These are phyloP conservation scores for Poicephalus gulielmi DNA, from an alignment of 2,113 vertebrate species.

Conservation along the genomic window DNA sequence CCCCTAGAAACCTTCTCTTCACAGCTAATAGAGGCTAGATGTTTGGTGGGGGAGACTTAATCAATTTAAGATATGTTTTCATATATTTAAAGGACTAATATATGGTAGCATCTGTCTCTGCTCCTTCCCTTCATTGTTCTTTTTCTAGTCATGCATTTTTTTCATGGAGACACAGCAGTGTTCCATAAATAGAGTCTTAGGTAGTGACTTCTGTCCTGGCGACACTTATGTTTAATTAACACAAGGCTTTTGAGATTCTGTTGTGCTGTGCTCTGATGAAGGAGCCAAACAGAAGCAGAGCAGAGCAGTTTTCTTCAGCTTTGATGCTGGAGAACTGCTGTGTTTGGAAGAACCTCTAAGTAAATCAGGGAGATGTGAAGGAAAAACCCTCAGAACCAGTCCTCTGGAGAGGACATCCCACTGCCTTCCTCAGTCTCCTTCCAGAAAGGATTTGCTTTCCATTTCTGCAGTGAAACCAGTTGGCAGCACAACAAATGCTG, in stretches of 20 bases:
- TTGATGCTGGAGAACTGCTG: neutral
- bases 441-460: neutral
- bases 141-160: neutral
- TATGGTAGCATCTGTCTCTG: neutral
- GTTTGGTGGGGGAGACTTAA: neutral
- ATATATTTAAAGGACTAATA: neutral
- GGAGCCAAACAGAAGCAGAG: slow-evolving; percentile 1
- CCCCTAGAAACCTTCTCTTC: neutral
- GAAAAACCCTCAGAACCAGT: neutral
- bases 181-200: neutral
- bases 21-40: neutral
- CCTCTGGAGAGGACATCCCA: neutral
- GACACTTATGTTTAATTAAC: neutral
- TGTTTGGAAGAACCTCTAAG: slow-evolving; percentile 13
- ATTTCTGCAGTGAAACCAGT: neutral
- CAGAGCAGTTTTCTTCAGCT: neutral
- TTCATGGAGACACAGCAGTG: neutral
- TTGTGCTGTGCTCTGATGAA: neutral
- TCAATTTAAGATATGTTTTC: neutral
- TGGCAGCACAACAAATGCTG: neutral
- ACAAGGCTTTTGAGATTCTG: neutral
- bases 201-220: neutral
- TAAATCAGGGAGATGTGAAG: neutral
- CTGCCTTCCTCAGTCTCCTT: neutral
- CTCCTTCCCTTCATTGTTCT: neutral